Base-by-base conservation (phyloP, 2,113 vertebrate species). In the Ailurus styani region DNA sequence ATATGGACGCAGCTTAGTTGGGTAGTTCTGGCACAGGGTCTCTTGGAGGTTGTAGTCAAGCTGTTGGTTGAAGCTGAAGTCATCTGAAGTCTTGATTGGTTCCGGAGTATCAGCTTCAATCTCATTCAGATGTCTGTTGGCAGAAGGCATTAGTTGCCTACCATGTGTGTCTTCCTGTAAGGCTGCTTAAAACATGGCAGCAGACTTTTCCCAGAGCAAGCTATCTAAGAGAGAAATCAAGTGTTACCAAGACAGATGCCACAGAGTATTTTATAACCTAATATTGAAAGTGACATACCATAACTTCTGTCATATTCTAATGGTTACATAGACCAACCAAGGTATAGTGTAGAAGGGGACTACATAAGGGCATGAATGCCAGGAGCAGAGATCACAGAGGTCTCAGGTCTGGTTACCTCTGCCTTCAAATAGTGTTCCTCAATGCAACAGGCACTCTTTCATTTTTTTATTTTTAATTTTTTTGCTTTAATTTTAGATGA, bases 401-500 rank as follows among this genome's bases (percentile, higher is more conserved):
- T 86, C 42, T 66, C 25, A 7, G n/a, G 14, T 23, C 70, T 85
- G n/a, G 9, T 3, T 37, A 68, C 75, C 7, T 14, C 37, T 29
- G 55, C 37, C 87, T 95, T 91, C 83, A 27, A 45, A 50, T 52
- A 45, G 40, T 75, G 93, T 96, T 94, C 27, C 34, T 62, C 31
- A 90, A 55, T 27, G 45, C 77, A 25, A n/a, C n/a, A 66, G 40
- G 93, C 4, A 2, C 55, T 66, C 57, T 79, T 66, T 79, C 37
- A 55, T 17, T 55, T 40, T 75, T 34, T 47, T 77, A 47, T 55
- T 34, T 78, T 25, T 64, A 55, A 47, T 55, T 40, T 68, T 47
- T 91, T 45, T 70, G 7, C 62, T 93, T 95, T 97, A 97, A 72
- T 96, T 97, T 98, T 97, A 96, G 64, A 96, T 90, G 89, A 95